phyloP scores from a whole-genome alignment of 2,797 vertebrate genomes.

The Caiman crocodilus region DNA sequence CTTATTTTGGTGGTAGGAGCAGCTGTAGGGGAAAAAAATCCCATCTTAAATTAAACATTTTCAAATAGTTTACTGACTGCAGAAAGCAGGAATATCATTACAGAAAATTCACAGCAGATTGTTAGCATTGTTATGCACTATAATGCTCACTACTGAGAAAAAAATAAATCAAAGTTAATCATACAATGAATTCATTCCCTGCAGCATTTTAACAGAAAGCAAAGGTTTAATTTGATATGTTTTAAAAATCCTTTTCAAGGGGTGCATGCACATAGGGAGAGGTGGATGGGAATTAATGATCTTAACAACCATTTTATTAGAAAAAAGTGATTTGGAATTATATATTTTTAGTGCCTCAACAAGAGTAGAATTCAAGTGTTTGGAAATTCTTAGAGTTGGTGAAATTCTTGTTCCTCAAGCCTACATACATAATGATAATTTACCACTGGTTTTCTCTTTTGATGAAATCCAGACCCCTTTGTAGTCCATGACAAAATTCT shows the following conservation, averaged over 20 bases:
- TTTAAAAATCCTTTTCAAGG: background rate
- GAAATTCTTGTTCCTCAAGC: background rate
- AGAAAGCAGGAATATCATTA: conserved; percentile 35
- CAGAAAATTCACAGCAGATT: conserved; percentile 32
- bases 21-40: background rate
- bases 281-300: background rate
- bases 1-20: background rate
- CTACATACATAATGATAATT: background rate
- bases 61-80: conserved; percentile 8
- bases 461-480: background rate
- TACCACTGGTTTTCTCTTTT: background rate
- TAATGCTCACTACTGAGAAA: background rate
- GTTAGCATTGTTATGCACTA: background rate
- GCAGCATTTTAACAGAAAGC: background rate
- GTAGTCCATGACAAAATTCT: background rate
- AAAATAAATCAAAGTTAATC: background rate
- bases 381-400: background rate
- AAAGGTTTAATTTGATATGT: background rate
- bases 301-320: background rate
- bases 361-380: background rate
- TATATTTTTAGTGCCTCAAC: background rate
- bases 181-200: background rate
- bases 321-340: background rate
- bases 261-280: background rate
- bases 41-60: conserved; percentile 16